Evolutionary conservation across 2,797 vertebrate genomes (phyloP), one percentile per base, ranked within the genome.

Genomic region (Pogoniulus pusillus): DNA sequence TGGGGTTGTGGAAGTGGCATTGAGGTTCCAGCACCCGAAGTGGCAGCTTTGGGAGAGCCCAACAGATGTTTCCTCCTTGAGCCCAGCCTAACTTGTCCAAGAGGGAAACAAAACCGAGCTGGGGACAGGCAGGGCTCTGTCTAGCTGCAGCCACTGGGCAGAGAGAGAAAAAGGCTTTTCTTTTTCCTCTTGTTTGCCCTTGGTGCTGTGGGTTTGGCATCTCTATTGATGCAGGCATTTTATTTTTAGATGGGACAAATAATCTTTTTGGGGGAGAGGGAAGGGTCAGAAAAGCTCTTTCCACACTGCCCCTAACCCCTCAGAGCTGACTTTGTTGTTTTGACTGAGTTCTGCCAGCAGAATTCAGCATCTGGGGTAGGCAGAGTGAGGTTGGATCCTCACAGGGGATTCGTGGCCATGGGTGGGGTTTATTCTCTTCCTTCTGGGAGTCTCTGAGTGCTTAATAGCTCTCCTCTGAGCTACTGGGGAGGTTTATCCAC

Each of bases 41-140:
- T 81, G 95, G 95, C 95, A 90, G 89, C 90, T 72, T 76, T 39
- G 0, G 5, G 92, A 65, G 92, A 95, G 76, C 82, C 94, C 94
- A 80, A 83, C 95, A 96, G 96, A 95, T 94, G 94, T 95, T 96
- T 96, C 93, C 95, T 94, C 58, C 1, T 85, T 89, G 69, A 88
- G 89, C 47, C 75, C 82, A 19, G 81, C 58, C 5, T 34, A 80
- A 93, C 91, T 94, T 84, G 94, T 93, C 96, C 94, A 19, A 74
- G 94, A 88, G 96, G 77, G 81, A 88, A 60, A 95, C 94, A 66
- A 70, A 87, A 86, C 68, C 4, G 63, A 85, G 90, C 89, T 91
- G 12, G 35, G 95, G 93, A 93, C 88, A 75, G 89, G 85, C 41
- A 2, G 53, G 70, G 53, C 84, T 85, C 95, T 91, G 89, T 94